A percentile compares a stretch with the other conserved stretches of the same genome.
phyloP scores from a whole-genome alignment of 2,113 vertebrate species.

The Hippotragus niger region DNA sequence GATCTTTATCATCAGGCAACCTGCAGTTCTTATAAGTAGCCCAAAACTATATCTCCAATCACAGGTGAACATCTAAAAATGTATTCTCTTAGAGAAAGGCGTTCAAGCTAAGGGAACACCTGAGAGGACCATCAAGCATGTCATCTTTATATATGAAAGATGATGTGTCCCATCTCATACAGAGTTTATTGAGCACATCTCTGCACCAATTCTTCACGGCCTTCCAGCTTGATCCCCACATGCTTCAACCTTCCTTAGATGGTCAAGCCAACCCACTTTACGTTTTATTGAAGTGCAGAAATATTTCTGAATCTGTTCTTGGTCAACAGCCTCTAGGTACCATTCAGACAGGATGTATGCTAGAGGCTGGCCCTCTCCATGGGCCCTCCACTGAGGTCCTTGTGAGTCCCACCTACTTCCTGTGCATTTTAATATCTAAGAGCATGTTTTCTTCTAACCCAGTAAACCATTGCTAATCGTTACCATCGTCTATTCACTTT shows the following conservation, averaged over 20 bases:
- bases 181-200: neutral
- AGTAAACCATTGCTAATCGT: neutral
- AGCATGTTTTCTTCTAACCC: neutral
- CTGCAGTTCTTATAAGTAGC: neutral
- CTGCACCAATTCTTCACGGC: neutral
- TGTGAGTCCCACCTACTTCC: neutral
- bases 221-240: neutral
- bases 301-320: neutral
- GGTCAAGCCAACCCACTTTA: neutral
- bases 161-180: too few species aligned
- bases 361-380: neutral
- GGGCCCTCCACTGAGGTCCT: neutral
- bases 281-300: neutral
- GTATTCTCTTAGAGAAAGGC: neutral
- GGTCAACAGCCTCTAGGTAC: neutral
- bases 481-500: neutral
- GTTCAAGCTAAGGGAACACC: neutral
- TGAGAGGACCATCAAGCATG: rapidly evolving
- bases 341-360: neutral
- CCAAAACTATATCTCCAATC: neutral
- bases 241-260: neutral
- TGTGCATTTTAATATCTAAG: neutral
- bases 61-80: neutral
- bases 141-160: neutral
- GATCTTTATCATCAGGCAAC: neutral